Base-by-base conservation (phyloP, 2,888 invertebrate species). In the Opisthograptis luteolata region DNA sequence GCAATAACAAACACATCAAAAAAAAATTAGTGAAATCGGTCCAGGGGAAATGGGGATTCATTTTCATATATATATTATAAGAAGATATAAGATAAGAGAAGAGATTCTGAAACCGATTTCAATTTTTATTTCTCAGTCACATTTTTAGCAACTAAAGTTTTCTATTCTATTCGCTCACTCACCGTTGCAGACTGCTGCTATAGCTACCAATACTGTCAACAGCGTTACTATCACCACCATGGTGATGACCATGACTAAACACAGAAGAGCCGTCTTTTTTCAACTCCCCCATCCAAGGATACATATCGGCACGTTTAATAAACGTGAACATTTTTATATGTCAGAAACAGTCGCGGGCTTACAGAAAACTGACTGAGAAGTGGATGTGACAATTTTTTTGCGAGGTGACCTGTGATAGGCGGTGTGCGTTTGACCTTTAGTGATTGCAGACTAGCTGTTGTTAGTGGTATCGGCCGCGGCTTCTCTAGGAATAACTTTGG, bases 211-310 rank as follows among this genome's bases (percentile, higher is more conserved):
- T 10, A 1, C 17, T 28, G 15, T 25, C 25, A 14, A 20, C 10
- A 9, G 13, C 10, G 8, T 6, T 6, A 3, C 7, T 12, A 2
- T 22, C n/a, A 5, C 15, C 22, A 20, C 24, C 41, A 10, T 39
- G 30, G 9, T 42, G 36, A 17, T 30, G 31, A 8, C 22, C 34
- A 39, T 49, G 49, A 9, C 13, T 22, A 17, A 27, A 28, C 1
- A n/a, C n/a, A n/a, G 43, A 34, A 1, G 22, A 15, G 8, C 19
- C 35, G 1, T 22, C 44, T 31, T 50, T 50, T 7, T 39, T 35
- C n/a, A 50, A 40, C 22, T 50, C 50, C 0, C 35, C 50, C 50
- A 50, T 50, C 50, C 50, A 50, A 9, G 50, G 40, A 14, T 44
- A 50, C 39, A 39, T 40, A 8, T 44, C 50, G 6, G 44, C 50